Evolutionary conservation across 2,888 invertebrate genomes (phyloP).

Genomic region (Boloria euphrosyne): DNA sequence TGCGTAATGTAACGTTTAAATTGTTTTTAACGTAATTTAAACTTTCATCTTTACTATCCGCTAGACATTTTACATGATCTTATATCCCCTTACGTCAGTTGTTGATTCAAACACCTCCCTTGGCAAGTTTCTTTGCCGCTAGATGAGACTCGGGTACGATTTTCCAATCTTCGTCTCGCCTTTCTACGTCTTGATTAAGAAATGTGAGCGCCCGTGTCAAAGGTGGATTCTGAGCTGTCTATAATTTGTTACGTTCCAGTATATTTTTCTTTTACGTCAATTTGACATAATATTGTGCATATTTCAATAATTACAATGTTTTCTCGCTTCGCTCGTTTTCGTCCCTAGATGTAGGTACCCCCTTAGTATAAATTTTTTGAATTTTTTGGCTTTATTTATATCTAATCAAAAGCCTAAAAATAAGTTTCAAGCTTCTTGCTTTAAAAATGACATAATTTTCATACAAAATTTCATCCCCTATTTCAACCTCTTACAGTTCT

Average conservation of each 20-base stretch:
- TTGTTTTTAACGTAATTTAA: conserved; percentile 15
- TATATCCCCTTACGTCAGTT: conserved; percentile 17
- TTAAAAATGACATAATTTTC: too few relatives aligned
- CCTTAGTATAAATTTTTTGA: too few relatives aligned
- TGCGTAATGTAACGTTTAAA: neutral
- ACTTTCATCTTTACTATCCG: conserved; percentile 19
- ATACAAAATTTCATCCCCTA: too few relatives aligned
- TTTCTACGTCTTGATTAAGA: conserved; percentile 42
- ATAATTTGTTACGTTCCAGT: conserved; percentile 28
- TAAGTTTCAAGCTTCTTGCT: too few relatives aligned
- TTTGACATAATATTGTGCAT: neutral
- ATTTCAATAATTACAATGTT: neutral
- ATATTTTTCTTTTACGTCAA: neutral
- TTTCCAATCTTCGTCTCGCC: conserved; percentile 41
- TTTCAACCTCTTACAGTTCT: too few relatives aligned
- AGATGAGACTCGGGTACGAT: conserved; percentile 38
- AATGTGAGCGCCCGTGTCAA: conserved; percentile 39
- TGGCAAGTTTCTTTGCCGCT: conserved; percentile 35
- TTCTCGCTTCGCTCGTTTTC: too few relatives aligned
- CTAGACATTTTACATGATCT: conserved; percentile 9
- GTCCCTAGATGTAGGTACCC: too few relatives aligned
- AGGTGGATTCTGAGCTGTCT: conserved; percentile 31
- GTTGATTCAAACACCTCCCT: conserved; percentile 28
- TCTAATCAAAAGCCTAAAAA: too few relatives aligned
- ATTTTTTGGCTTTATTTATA: too few relatives aligned